These are phyloP conservation scores for Tarsius wallacei DNA, from an alignment of 2,797 vertebrate species.

Conservation along the genomic window DNA sequence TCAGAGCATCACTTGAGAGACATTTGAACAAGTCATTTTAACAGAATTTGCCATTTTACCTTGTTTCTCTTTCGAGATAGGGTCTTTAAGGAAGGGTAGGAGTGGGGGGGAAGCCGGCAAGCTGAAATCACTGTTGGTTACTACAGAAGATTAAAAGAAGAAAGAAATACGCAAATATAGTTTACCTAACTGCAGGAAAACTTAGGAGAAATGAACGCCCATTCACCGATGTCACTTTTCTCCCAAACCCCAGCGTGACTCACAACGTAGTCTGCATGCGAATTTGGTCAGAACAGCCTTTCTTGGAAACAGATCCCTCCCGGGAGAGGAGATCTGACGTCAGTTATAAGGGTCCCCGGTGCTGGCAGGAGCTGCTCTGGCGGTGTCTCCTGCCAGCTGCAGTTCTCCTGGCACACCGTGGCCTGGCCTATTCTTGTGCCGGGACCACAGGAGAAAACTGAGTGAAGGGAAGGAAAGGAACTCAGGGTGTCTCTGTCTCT, in stretches of 20 bases:
- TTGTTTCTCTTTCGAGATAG: not conserved
- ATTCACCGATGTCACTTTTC: slow-evolving; percentile 48
- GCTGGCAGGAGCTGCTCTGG: not conserved
- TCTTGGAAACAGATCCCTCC: slow-evolving; percentile 35
- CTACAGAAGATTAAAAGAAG: not conserved
- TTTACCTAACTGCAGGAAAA: slow-evolving; percentile 11
- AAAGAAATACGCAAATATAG: not conserved
- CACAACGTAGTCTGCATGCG: not conserved
- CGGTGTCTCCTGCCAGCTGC: not conserved
- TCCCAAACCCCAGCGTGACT: not conserved
- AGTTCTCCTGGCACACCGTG: not conserved
- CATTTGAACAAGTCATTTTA: not conserved
- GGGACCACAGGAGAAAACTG: not conserved
- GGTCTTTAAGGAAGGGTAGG: not conserved
- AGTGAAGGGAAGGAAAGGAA: too few species aligned
- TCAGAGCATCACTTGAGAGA: not conserved
- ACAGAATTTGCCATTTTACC: not conserved
- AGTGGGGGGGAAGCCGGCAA: not conserved
- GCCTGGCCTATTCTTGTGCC: not conserved
- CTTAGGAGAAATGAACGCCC: not conserved
- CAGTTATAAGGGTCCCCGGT: slow-evolving; percentile 19
- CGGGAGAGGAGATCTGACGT: not conserved
- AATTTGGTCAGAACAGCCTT: not conserved
- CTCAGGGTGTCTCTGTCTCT: too few species aligned
- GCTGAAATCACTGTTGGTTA: not conserved